A percentile compares a stretch with the other conserved stretches of the same genome.
Evolutionary conservation across 2,888 invertebrate species (phyloP).

Genomic region (Diachrysia chrysitis): DNA sequence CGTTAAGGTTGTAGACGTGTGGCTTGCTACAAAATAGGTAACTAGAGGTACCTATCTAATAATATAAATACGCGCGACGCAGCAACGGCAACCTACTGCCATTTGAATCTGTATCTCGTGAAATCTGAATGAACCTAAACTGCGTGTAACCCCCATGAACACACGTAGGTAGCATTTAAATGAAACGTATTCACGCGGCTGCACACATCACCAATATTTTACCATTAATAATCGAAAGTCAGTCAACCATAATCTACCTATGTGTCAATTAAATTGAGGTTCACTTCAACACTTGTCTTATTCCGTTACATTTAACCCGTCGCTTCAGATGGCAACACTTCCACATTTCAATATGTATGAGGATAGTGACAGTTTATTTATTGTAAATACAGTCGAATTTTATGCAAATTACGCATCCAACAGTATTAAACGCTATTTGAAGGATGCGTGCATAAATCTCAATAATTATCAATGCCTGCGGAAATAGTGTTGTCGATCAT

Average conservation of each 20-base stretch:
- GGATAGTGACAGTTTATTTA: slow-evolving; percentile 9
- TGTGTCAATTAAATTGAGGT: background rate
- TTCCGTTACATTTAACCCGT: slow-evolving; percentile 14
- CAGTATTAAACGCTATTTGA: slow-evolving; percentile 14
- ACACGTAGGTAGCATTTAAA: no score
- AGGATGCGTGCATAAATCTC: slow-evolving; percentile 9
- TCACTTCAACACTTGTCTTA: background rate
- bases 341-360: slow-evolving; percentile 16
- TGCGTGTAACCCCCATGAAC: no score
- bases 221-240: background rate
- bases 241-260: background rate
- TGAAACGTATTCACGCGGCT: no score
- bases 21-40: no score
- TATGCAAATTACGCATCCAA: slow-evolving; percentile 15
- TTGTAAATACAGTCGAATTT: slow-evolving; percentile 17
- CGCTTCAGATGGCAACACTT: slow-evolving; percentile 7
- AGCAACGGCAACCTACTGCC: no score
- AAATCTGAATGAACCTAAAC: no score
- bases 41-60: no score
- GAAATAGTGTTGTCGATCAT: background rate
- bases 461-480: slow-evolving; percentile 12
- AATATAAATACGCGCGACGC: no score
- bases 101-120: no score
- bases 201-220: background rate
- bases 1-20: no score